Evolutionary conservation across 1,140 invertebrate genomes (phyloP), one percentile per base, ranked within the genome.

Genomic region (Agrilus planipennis): DNA sequence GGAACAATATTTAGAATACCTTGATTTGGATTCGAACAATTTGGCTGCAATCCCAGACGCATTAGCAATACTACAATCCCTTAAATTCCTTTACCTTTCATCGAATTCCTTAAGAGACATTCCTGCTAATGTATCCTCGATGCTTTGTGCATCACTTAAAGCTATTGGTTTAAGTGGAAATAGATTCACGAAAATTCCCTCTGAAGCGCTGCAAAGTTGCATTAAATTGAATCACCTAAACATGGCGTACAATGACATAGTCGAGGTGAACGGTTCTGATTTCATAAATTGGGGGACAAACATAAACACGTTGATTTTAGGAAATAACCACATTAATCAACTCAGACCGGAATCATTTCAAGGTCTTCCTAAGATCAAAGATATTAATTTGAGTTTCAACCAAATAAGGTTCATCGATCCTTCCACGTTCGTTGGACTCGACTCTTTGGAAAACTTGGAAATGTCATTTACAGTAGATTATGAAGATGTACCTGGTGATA

Each of bases 331-430:
- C 48, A 76, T 93, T 30, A 76, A 77, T 3, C 74, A 76, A 54
- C 66, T 93, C 27, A 76, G 76, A 52, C 66, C 75, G 28, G 73
- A 79, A 35, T 73, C 81, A 38, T 91, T 91, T 60, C 69, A 70
- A 30, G 71, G 74, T 1, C 63, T 79, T 25, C 72, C 72, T 29
- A 73, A 79, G 46, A 66, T 92, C 35, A 78, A 81, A 53, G 88
- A 92, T 61, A 74, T 93, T 19, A 88, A 84, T 61, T 64, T 93
- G 27, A 89, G 84, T 43, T 92, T 90, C 60, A 92, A 92, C 61
- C 80, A 84, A 50, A 68, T 93, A 22, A 73, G 75, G 41, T 78
- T 84, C 42, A 68, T 88, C 20, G 79, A 87, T 54, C 71, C 77
- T 7, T 69, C 83, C 41, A 78, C 84, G 5, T 89, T 91, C 53